Percentiles rank a stretch among this genome's conserved stretches.
Evolutionary conservation across 2,797 vertebrate genomes (phyloP).

Genomic region (Gymnothorax javanicus): DNA sequence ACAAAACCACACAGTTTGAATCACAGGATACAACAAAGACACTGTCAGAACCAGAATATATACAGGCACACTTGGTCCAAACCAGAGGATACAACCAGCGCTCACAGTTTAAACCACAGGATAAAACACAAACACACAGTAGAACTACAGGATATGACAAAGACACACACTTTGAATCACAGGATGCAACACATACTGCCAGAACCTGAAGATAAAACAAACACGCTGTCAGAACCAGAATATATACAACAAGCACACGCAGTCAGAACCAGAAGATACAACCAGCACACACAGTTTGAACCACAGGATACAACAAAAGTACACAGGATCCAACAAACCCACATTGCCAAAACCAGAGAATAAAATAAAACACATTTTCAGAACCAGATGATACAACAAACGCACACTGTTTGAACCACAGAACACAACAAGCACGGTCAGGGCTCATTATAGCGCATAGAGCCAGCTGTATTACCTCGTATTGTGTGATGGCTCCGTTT

Average conservation of each 20-base stretch:
- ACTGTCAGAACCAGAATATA: neutral
- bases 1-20: neutral
- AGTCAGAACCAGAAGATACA: neutral
- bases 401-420: too few relatives aligned
- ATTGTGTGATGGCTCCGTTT: constrained; percentile 94
- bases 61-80: too few relatives aligned
- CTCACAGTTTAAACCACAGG: neutral
- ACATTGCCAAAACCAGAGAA: neutral
- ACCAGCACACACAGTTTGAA: neutral
- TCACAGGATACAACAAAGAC: neutral
- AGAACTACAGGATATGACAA: neutral
- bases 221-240: neutral
- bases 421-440: neutral
- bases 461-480: constrained; percentile 64
- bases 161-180: neutral
- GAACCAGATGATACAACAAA: too few relatives aligned
- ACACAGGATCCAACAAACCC: neutral
- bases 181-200: neutral
- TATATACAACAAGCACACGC: neutral
- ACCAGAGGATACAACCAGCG: too few relatives aligned
- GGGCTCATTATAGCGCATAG: too few relatives aligned
- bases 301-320: neutral
- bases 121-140: neutral
- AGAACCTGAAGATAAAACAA: neutral
- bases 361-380: neutral